Conservation (phyloP, 2,113 vertebrate genomes). For the Corvus cornix region DNA sequence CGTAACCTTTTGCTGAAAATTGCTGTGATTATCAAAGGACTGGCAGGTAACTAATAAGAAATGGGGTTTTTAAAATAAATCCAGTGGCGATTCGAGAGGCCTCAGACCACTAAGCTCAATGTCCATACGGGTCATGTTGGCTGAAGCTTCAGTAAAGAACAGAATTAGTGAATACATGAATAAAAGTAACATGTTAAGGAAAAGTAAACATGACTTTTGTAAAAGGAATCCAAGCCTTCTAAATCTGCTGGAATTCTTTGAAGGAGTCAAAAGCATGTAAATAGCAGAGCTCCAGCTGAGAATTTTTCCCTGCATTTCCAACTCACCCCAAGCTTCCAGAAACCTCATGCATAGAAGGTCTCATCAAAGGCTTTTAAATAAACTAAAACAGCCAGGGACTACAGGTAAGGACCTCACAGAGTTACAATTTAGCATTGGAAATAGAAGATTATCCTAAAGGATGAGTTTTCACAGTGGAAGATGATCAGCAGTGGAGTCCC, state of each 20-base stretch:
- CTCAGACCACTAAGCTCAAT: neutral
- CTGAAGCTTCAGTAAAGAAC: neutral
- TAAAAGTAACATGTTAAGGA: slow-evolving; percentile 22
- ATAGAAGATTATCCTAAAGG: neutral
- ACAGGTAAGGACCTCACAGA: slow-evolving; percentile 4
- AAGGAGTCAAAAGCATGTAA: slow-evolving; percentile 24
- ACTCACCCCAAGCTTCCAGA: slow-evolving; percentile 31
- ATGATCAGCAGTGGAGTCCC: neutral
- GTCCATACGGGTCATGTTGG: neutral
- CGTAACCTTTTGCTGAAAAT: slow-evolving; percentile 28
- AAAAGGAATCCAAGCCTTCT: slow-evolving; percentile 18
- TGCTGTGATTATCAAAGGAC: neutral
- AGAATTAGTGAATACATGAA: slow-evolving; percentile 4
- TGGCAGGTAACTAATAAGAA: slow-evolving; percentile 15
- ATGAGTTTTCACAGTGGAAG: neutral
- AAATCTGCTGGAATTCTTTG: slow-evolving; percentile 45
- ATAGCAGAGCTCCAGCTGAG: slow-evolving; percentile 37
- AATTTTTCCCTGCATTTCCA: slow-evolving; percentile 14
- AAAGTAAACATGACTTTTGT: slow-evolving; percentile 24
- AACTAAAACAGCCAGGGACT: neutral
- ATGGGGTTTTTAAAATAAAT: neutral
- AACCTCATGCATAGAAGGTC: neutral
- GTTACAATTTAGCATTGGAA: neutral
- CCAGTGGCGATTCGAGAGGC: neutral
- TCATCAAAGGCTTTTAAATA: slow-evolving; percentile 32